Base-by-base conservation (phyloP, 2,113 vertebrate species). In the Sphyrna mokarran region DNA sequence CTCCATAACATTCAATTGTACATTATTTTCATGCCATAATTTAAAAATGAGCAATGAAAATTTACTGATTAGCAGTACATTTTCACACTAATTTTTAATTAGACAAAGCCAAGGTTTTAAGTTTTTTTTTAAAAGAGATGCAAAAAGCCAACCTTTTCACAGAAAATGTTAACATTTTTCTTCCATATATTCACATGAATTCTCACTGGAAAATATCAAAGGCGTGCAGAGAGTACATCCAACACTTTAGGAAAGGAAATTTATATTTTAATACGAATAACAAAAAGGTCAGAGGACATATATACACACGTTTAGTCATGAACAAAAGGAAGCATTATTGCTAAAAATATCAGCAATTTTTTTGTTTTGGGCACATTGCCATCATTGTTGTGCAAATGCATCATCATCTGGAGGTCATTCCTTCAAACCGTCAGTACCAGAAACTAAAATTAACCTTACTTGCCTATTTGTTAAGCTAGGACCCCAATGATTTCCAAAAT, bases 321-420 rank as follows among this genome's bases (percentile, higher is more conserved):
- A 94, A 94, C 63, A 70, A 69, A 37, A 94, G 90, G 63, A 94
- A 70, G 37, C 37, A 68, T 70, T 94, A 68, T 43, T 43, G 66
- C 66, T 94, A 69, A 94, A 43, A 68, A 94, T 68, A 40, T 22
- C 90, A 89, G 26, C 54, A 16, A 54, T 29, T 68, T 68, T 68
- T 87, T 16, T 63, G 63, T 66, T 22, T 94, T 94, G 20, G 90
- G 90, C 90, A 94, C 9, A 94, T 70, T 40, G 63, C 66, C n/a
- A 94, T 69, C 69, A 69, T 40, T 70, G 20, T 94, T 69, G 54
- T 23, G 70, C 18, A 37, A 66, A 94, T 69, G 63, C 91, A 94
- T 40, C 37, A 86, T 43, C 43, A 90, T 61, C 87, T 90, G 29
- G 87, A 90, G 58, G 26, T 54, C 87, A 90, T 90, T 90, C 48